Conservation (phyloP, 2,797 vertebrate genomes). For the Enteromius mattozi region DNA sequence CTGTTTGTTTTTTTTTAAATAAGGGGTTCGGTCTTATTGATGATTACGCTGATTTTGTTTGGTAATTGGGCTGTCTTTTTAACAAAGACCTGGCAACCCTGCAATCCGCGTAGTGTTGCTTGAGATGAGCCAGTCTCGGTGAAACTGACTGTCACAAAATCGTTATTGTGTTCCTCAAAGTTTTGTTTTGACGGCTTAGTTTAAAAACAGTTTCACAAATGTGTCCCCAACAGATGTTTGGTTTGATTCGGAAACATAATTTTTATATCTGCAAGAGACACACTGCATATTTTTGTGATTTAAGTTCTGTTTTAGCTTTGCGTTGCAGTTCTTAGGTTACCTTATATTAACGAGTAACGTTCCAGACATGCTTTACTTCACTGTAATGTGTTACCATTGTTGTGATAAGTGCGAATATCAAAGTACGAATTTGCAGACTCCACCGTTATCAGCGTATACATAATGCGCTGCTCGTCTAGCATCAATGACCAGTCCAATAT, state of each 20-base stretch:
- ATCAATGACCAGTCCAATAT: background rate
- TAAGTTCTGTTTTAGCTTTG: background rate
- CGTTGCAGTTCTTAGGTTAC: background rate
- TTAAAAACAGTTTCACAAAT: background rate
- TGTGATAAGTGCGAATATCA: background rate
- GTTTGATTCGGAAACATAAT: background rate
- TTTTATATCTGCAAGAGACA: background rate
- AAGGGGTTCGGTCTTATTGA: background rate
- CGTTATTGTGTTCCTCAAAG: background rate
- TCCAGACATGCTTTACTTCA: background rate
- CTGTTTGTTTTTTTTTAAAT: too few species aligned
- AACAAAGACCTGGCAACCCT: conserved; percentile 20
- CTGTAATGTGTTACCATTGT: background rate
- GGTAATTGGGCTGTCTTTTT: background rate
- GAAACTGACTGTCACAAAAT: conserved; percentile 17
- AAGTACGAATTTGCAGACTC: background rate
- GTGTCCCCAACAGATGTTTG: background rate
- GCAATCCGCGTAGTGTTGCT: background rate
- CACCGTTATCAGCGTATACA: background rate
- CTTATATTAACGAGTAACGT: background rate
- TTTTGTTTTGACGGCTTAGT: conserved; percentile 8
- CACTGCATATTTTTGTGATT: background rate
- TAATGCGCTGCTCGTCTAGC: conserved; percentile 7
- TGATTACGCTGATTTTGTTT: background rate
- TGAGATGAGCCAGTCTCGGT: background rate